phyloP scores from a whole-genome alignment of 2,113 vertebrate species.

The Tachycineta bicolor region DNA sequence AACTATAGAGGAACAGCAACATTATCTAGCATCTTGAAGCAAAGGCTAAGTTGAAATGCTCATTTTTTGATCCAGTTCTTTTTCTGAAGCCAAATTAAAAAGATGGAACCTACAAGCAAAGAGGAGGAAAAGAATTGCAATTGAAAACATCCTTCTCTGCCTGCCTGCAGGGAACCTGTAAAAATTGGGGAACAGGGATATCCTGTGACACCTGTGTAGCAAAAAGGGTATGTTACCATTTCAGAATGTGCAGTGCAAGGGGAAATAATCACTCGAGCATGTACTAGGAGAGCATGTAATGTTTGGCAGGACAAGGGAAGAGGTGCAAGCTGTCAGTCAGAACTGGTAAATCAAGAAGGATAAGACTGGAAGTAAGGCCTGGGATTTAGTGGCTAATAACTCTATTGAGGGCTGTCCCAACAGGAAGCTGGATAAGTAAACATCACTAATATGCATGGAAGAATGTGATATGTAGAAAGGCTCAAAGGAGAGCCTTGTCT shows the following conservation, averaged over 20 bases:
- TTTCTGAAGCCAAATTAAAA: neutral
- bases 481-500: neutral
- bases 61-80: neutral
- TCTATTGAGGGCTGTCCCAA: neutral
- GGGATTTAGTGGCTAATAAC: neutral
- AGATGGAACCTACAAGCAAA: neutral
- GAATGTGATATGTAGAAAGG: neutral
- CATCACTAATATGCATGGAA: neutral
- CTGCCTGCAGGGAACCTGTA: neutral
- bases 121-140: neutral
- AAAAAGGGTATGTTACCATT: neutral
- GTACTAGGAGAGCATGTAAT: neutral
- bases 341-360: slow-evolving; percentile 9
- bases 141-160: neutral
- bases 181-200: neutral
- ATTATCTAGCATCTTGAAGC: neutral
- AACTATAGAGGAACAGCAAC: neutral
- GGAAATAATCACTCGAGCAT: neutral
- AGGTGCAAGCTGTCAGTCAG: neutral
- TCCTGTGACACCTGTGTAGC: neutral
- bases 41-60: neutral
- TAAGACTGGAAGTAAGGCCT: neutral
- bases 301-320: neutral
- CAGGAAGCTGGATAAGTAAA: slow-evolving; percentile 1
- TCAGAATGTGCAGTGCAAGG: neutral